A percentile compares a stretch with the other conserved stretches of the same genome.
phyloP scores from a whole-genome alignment of 1,140 invertebrate genomes.

The Caenorhabditis briggsae region DNA sequence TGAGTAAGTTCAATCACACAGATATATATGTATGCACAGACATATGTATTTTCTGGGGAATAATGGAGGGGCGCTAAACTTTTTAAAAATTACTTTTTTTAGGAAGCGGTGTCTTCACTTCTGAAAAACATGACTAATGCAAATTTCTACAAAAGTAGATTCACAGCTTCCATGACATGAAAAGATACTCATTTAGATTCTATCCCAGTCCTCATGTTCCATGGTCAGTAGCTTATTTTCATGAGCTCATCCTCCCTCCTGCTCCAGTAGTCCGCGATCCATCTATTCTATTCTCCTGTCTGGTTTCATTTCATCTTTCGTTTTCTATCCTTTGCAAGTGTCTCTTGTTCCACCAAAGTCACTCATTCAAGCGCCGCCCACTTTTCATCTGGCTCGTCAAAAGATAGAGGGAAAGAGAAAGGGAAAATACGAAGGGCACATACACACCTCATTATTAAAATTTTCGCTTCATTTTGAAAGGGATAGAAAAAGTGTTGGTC shows the following conservation, averaged over 20 bases:
- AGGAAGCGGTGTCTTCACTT: no score
- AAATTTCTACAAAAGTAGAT: no score
- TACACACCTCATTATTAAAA: slow-evolving; percentile 54
- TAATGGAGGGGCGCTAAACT: no score
- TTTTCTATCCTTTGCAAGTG: slow-evolving; percentile 4
- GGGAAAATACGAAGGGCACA: not conserved
- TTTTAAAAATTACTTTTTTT: no score
- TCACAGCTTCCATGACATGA: no score
- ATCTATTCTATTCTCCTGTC: not conserved
- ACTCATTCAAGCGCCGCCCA: not conserved
- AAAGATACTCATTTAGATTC: not conserved
- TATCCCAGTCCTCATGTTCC: not conserved
- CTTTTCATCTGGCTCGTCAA: slow-evolving; percentile 41
- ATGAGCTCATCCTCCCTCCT: not conserved
- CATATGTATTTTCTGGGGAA: no score
- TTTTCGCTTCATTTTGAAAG: not conserved
- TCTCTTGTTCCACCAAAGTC: not conserved
- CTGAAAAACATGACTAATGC: no score
- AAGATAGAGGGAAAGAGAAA: not conserved
- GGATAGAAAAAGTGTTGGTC: not conserved
- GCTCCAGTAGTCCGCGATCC: not conserved
- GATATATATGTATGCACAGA: no score
- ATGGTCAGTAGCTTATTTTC: slow-evolving; percentile 1
- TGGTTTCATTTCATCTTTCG: not conserved
- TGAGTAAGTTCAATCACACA: no score